Base-by-base conservation (phyloP, 1,140 invertebrate genomes). In the Probaryconus sp. region DNA sequence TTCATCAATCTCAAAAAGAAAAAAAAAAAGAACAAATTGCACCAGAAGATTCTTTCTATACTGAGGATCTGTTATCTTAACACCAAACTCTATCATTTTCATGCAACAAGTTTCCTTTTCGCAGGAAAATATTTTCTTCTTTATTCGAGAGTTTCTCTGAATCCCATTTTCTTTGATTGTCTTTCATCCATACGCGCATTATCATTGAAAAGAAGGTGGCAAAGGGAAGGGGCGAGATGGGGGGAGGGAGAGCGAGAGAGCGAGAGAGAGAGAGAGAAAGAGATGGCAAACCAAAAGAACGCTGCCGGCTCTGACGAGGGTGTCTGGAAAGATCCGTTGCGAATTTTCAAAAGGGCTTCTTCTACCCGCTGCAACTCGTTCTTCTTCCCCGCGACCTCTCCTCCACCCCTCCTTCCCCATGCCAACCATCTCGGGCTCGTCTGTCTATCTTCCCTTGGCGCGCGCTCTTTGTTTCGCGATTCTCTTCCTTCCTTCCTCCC, bases 301-400 rank as follows among this genome's bases (percentile, higher is more conserved):
- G 72, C 67, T 72, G 65, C 65, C 51, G 74, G 65, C 69, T 78
- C 68, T 79, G 77, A 80, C 71, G 75, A 79, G 74, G 76, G 77
- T 80, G 65, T 73, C 64, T 74, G 76, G 63, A 71, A 79, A 79
- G 71, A 76, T 79, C 64, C 82, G 79, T 80, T 68, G 75, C 77
- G 71, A 84, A 85, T 83, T 83, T 81, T 78, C 80, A 68, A 83
- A 79, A 83, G 75, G 50, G 60, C 68, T 72, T 56, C 45, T 64
- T 58, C 63, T 21, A 37, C 55, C 17, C 10, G 35, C 17, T 35
- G 11, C 2, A 35, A 10, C 28, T 10, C 9, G 16, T 7, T 2
- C 35, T 14, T 21, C n/a, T 24, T 33, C 16, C 35, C 33, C 43
- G 40, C 21, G 40, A 33, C 43, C 6, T 18, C 26, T 58, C 43